Conservation (phyloP, 1,140 invertebrate species). For the Elymnias hypermnestra region DNA sequence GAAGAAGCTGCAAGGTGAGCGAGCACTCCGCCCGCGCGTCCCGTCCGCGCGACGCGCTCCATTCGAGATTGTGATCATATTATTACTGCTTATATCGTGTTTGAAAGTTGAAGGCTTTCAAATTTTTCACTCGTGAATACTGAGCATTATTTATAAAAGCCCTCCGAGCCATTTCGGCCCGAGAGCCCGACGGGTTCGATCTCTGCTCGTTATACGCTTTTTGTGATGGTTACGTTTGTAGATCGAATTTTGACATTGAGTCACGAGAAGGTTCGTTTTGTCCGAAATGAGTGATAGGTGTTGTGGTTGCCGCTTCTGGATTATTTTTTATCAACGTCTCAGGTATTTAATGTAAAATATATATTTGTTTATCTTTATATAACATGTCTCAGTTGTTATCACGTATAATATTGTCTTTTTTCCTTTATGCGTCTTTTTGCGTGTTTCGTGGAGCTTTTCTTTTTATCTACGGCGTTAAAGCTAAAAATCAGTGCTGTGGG, state of each 20-base stretch:
- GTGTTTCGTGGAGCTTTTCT: too few species aligned
- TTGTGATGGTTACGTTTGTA: constrained; percentile 15
- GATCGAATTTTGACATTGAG: constrained; percentile 19
- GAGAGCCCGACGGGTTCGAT: background rate
- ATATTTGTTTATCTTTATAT: too few species aligned
- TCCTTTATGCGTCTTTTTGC: too few species aligned
- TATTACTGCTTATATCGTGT: constrained; percentile 34
- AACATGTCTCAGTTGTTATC: too few species aligned
- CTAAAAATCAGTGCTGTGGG: too few species aligned
- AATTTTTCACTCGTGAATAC: constrained; percentile 15
- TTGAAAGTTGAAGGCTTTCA: constrained; percentile 30
- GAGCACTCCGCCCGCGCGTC: constrained; percentile 14
- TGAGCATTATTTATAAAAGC: background rate
- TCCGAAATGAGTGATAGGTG: constrained; percentile 4
- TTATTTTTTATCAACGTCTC: background rate
- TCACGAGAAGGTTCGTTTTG: constrained; percentile 17
- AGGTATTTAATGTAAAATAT: too few species aligned
- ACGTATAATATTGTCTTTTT: too few species aligned
- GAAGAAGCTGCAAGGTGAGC: constrained; percentile 94
- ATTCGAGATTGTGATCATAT: constrained; percentile 35
- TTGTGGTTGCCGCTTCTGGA: background rate
- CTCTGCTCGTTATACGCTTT: constrained; percentile 9
- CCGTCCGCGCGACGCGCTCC: constrained; percentile 12
- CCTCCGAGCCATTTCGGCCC: constrained; percentile 10
- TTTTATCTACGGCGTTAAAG: too few species aligned